phyloP scores from a whole-genome alignment of 2,888 invertebrate species.

The Pheosia tremula region DNA sequence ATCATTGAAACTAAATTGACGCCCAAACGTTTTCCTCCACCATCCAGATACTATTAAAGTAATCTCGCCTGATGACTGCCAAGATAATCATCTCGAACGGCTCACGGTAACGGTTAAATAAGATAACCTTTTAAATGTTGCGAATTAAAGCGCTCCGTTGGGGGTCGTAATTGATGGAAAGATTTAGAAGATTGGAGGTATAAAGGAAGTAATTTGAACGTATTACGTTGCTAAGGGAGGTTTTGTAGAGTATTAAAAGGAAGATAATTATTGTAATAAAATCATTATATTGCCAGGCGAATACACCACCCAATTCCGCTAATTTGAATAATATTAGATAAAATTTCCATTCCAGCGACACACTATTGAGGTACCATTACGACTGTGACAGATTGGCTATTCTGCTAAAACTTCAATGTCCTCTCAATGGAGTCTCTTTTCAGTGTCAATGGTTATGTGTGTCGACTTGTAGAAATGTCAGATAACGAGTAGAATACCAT shows the following conservation, averaged over 20 bases:
- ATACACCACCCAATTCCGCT: too few species aligned
- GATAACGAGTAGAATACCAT: too few species aligned
- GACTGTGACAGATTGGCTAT: too few species aligned
- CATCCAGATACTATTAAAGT: slow-evolving; percentile 41
- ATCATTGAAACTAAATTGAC: slow-evolving; percentile 29
- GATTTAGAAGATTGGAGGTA: slow-evolving; percentile 6
- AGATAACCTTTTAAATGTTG: slow-evolving; percentile 23
- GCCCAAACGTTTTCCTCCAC: slow-evolving; percentile 37
- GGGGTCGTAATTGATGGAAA: slow-evolving; percentile 11
- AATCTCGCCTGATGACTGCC: slow-evolving; percentile 34
- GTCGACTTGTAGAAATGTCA: too few species aligned
- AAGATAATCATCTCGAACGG: slow-evolving; percentile 47
- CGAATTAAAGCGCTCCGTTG: slow-evolving; percentile 13
- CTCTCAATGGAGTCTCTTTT: too few species aligned
- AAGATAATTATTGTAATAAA: too few species aligned
- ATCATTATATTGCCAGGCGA: too few species aligned
- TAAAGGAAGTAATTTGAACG: not conserved
- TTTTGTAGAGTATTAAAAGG: not conserved
- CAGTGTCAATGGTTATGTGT: too few species aligned
- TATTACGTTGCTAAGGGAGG: not conserved
- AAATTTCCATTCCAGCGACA: too few species aligned
- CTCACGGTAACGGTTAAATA: slow-evolving; percentile 25
- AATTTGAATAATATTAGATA: too few species aligned
- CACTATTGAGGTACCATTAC: too few species aligned
- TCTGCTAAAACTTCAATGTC: too few species aligned